Evolutionary conservation across 2,113 vertebrate genomes (phyloP), one percentile per base, ranked within the genome.

Genomic region (Chelonoidis abingdonii): DNA sequence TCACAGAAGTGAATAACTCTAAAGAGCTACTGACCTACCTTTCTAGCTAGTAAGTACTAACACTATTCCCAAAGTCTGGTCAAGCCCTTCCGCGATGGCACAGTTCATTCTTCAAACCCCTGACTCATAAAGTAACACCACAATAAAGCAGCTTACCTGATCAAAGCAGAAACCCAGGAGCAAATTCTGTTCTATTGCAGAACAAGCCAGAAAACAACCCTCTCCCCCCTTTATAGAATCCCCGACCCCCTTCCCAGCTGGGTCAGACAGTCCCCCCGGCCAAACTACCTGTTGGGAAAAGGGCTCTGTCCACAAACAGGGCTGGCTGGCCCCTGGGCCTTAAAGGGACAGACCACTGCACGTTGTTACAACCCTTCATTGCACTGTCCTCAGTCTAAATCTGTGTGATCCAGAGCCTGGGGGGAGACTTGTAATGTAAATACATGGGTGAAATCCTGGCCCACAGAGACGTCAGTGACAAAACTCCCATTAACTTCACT

Each of bases 1-100:
- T 4, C 56, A 31, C 83, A 72, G 38, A 85, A 87, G 88, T 6
- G 0, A 59, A 11, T 10, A 21, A 21, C 65, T 9, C 19, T 3
- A 0, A 4, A 72, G 9, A n/a, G 65, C n/a, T 72, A 4, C 19
- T 38, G 5, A 22, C 9, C 21, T 22, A 22, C 1, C 65, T n/a
- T 38, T 21, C 19, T n/a, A 72, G 35, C 35, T 38, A 38, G n/a
- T 5, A 38, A 72, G 19, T 21, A 22, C 19, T n/a, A n/a, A 14
- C 16, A 21, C 17, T 35, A 5, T 69, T 69, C 16, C 65, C 65
- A n/a, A 17, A n/a, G 35, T n/a, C 35, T 69, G 35, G 31, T 21
- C 35, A 21, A 17, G 62, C 7, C 35, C 62, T 69, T 69, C 31
- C 29, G 2, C 2, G 31, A 65, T 14, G 14, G 12, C 31, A 19